A percentile compares a stretch with the other conserved stretches of the same genome.
phyloP scores from a whole-genome alignment of 2,113 vertebrate genomes.

The Brachionichthys hirsutus region DNA sequence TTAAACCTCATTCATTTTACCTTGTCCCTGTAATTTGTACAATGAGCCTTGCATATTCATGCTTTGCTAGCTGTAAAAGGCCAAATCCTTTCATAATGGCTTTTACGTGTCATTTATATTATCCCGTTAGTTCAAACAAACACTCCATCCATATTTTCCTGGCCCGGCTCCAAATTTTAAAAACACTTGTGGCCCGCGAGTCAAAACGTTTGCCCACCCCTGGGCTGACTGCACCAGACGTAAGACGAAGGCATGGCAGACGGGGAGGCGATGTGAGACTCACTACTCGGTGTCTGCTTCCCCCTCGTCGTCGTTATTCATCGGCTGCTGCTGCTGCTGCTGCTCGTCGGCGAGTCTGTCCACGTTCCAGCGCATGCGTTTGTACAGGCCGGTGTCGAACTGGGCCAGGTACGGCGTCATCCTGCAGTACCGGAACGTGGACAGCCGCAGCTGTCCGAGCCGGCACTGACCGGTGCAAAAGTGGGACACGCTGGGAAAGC shows the following conservation, averaged over 20 bases:
- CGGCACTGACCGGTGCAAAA: slow-evolving; percentile 80
- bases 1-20: too few relatives aligned
- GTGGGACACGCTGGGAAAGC: slow-evolving; percentile 74
- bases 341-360: slow-evolving; percentile 34
- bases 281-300: slow-evolving; percentile 76
- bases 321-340: neutral
- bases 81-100: too few relatives aligned
- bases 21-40: too few relatives aligned
- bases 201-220: too few relatives aligned
- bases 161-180: too few relatives aligned
- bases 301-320: too few relatives aligned
- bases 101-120: too few relatives aligned
- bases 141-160: too few relatives aligned
- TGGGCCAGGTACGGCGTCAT: slow-evolving; percentile 73
- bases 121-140: too few relatives aligned
- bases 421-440: slow-evolving; percentile 78
- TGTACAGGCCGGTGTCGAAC: slow-evolving; percentile 73
- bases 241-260: neutral
- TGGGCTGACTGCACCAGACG: neutral
- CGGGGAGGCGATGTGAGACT: slow-evolving; percentile 48
- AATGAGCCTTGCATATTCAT: too few relatives aligned
- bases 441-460: slow-evolving; percentile 69
- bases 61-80: too few relatives aligned
- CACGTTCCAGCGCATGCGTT: slow-evolving; percentile 89
- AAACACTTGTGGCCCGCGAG: too few relatives aligned